phyloP scores from a whole-genome alignment of 2,888 invertebrate species.

The Rhagium mordax region DNA sequence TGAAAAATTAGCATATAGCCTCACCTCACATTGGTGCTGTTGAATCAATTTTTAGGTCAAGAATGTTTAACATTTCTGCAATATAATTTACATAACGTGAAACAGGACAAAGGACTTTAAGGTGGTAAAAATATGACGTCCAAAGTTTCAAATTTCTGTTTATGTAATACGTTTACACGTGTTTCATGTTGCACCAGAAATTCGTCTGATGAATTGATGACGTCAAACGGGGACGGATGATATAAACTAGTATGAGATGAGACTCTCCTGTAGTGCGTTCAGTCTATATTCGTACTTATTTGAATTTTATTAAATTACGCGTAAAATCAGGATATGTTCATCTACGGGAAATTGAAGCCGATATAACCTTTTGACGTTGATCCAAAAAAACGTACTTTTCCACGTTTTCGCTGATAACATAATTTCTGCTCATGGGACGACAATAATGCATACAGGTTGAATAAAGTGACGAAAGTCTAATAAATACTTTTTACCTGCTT shows the following conservation, averaged over 20 bases:
- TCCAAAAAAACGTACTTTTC: no score
- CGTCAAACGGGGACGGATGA: neutral
- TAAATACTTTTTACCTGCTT: no score
- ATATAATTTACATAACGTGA: neutral
- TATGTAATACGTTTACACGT: neutral
- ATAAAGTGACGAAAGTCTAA: no score
- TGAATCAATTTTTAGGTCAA: conserved; percentile 6
- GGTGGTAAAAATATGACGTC: neutral
- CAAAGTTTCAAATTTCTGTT: neutral
- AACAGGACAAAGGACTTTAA: neutral
- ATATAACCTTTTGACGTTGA: no score
- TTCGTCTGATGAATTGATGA: neutral
- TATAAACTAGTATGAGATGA: neutral
- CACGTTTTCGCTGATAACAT: no score
- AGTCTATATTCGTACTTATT: no score
- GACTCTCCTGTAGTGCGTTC: neutral
- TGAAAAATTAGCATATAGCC: neutral
- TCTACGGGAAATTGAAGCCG: no score
- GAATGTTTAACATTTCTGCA: neutral
- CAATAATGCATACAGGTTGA: no score
- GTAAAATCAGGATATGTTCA: no score
- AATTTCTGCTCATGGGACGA: no score
- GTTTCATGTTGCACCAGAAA: neutral
- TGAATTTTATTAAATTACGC: no score
- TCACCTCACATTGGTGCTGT: neutral